Conservation (phyloP, 2,888 invertebrate genomes). For the Anodontia alba region DNA sequence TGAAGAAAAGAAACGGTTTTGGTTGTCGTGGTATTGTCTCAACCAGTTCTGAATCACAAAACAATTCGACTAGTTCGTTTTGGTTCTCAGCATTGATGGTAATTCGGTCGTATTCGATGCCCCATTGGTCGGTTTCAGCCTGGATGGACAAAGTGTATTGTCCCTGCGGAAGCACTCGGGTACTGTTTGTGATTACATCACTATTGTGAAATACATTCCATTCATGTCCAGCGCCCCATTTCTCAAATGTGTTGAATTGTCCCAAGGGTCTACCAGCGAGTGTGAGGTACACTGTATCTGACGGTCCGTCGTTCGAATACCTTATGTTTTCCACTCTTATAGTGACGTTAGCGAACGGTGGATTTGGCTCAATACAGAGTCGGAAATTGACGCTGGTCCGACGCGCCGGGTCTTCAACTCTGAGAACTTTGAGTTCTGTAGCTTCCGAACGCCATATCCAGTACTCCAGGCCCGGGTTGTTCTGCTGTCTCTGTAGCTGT, state of each 20-base stretch:
- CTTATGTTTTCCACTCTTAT: conserved; percentile 44
- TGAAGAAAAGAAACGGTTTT: no score
- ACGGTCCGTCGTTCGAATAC: conserved; percentile 53
- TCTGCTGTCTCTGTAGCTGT: conserved; percentile 3
- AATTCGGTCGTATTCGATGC: conserved; percentile 40
- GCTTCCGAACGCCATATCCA: conserved; percentile 52
- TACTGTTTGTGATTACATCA: not conserved
- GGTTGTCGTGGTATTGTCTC: no score
- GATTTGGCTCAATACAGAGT: conserved; percentile 40
- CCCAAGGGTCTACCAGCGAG: conserved; percentile 35
- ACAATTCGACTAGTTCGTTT: not conserved
- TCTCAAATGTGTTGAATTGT: conserved; percentile 33
- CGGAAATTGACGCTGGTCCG: conserved; percentile 34
- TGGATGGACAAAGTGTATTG: conserved; percentile 7
- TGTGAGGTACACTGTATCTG: conserved; percentile 37
- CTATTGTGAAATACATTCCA: conserved; percentile 56
- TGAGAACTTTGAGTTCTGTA: conserved; percentile 34
- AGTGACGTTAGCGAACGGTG: conserved; percentile 15
- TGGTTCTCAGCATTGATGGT: conserved; percentile 35
- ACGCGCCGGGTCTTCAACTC: conserved; percentile 37
- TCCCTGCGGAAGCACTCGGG: conserved; percentile 12
- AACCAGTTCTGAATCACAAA: not conserved
- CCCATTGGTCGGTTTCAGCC: conserved; percentile 32
- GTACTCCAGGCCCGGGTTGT: conserved; percentile 18
- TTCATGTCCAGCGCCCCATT: conserved; percentile 51